Percentiles rank a stretch among this genome's conserved stretches.
These are phyloP conservation scores for Trichogramma dendrolimi DNA, from an alignment of 2,888 invertebrate species.

Conservation along the genomic window DNA sequence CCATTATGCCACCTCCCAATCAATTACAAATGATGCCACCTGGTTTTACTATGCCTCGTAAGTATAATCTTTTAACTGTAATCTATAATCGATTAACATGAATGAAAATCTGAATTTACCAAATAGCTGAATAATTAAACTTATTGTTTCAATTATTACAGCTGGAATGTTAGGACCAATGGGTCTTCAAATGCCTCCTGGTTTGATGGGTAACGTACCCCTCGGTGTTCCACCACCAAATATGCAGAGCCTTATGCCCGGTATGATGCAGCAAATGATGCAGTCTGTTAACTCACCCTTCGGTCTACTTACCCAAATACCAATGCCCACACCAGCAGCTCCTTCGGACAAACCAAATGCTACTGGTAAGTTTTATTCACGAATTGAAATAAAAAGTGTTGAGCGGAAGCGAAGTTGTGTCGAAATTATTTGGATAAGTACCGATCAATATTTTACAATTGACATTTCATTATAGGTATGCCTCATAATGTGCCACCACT, in stretches of 20 bases:
- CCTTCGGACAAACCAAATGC: constrained; percentile 51
- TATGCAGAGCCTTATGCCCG: constrained; percentile 51
- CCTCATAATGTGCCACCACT: constrained; percentile 53
- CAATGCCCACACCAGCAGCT: constrained; percentile 49
- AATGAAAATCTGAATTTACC: neutral
- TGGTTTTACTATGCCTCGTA: constrained; percentile 52
- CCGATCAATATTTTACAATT: too few species aligned
- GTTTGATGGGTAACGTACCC: constrained; percentile 56
- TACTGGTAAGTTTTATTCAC: constrained; percentile 37
- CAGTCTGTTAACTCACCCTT: constrained; percentile 48
- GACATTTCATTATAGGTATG: constrained; percentile 42
- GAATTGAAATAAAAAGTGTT: too few species aligned
- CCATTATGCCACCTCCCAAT: constrained; percentile 50
- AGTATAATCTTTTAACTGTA: constrained; percentile 31
- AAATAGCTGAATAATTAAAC: neutral
- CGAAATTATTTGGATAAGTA: too few species aligned
- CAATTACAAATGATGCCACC: constrained; percentile 52
- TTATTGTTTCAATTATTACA: constrained; percentile 2
- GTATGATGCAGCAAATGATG: constrained; percentile 50
- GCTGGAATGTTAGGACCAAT: constrained; percentile 53
- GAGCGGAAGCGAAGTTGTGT: too few species aligned
- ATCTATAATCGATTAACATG: neutral
- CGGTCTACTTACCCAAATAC: constrained; percentile 49
- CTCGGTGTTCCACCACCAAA: constrained; percentile 60
- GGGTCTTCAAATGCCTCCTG: constrained; percentile 57